phyloP scores from a whole-genome alignment of 2,888 invertebrate genomes.

The Drosophila meridiana region DNA sequence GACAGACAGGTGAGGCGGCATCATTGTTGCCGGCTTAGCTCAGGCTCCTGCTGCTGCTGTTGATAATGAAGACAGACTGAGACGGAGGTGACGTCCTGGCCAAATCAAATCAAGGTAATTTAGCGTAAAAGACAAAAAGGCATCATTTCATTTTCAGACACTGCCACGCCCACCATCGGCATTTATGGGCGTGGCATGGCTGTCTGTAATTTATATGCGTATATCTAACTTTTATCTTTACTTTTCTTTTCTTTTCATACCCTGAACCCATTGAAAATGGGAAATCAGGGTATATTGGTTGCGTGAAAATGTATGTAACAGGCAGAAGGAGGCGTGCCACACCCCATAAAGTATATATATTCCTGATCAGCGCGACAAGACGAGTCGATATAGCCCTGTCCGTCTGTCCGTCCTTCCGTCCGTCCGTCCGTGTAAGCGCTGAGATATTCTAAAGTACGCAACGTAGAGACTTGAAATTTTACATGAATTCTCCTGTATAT shows the following conservation, averaged over 20 bases:
- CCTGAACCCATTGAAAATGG: too few species aligned
- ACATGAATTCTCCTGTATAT: too few species aligned
- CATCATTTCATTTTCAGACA: slow-evolving; percentile 68
- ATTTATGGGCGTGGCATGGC: slow-evolving; percentile 28
- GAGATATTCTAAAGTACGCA: too few species aligned
- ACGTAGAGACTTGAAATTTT: too few species aligned
- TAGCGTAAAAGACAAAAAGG: slow-evolving; percentile 79
- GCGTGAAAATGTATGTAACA: too few species aligned
- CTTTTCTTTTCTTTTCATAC: background rate
- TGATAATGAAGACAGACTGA: slow-evolving; percentile 7
- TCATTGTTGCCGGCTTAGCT: background rate
- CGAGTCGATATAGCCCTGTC: too few species aligned
- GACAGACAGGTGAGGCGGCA: slow-evolving; percentile 1
- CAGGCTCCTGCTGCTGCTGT: background rate
- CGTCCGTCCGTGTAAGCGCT: too few species aligned
- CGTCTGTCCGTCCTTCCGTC: too few species aligned
- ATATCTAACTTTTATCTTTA: slow-evolving; percentile 11
- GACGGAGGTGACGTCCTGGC: slow-evolving; percentile 12
- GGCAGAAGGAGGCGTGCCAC: too few species aligned
- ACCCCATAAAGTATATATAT: too few species aligned
- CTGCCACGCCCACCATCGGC: slow-evolving; percentile 5
- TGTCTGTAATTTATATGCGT: slow-evolving; percentile 42
- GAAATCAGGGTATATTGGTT: too few species aligned
- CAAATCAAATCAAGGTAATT: slow-evolving; percentile 81
- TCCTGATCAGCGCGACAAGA: too few species aligned